Percentiles rank a stretch among this genome's conserved stretches.
phyloP scores from a whole-genome alignment of 2,113 vertebrate genomes.

The Pseudorectes ferrugineus region DNA sequence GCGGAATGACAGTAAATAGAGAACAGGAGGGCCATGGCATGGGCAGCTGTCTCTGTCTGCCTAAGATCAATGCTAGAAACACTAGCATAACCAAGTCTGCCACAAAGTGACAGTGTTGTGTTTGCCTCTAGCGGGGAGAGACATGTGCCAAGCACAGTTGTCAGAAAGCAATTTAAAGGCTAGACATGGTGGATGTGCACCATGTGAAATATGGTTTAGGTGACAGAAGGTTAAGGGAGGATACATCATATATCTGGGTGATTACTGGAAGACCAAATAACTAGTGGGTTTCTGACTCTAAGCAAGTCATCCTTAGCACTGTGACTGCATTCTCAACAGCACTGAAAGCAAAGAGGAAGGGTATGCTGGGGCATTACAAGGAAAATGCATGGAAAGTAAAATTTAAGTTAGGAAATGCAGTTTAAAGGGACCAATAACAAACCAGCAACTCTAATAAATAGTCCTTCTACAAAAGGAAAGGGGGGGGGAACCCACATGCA shows the following conservation, averaged over 20 bases:
- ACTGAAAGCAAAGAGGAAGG: neutral
- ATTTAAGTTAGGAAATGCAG: neutral
- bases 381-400: neutral
- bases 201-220: neutral
- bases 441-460: neutral
- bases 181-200: neutral
- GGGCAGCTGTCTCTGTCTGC: neutral
- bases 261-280: neutral
- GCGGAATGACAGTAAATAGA: neutral
- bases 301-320: neutral
- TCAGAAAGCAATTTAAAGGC: neutral
- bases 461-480: neutral
- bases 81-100: neutral
- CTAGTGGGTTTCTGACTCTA: neutral
- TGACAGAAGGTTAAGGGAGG: neutral
- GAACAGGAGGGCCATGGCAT: neutral
- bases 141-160: neutral
- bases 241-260: neutral
- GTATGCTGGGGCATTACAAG: neutral
- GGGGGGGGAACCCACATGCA: fast-evolving
- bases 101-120: neutral
- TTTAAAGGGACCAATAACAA: neutral
- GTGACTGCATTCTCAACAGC: neutral
- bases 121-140: neutral
- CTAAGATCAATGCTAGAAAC: neutral